These are phyloP conservation scores for Trichogramma pretiosum DNA, from an alignment of 1,140 invertebrate genomes.

Conservation along the genomic window DNA sequence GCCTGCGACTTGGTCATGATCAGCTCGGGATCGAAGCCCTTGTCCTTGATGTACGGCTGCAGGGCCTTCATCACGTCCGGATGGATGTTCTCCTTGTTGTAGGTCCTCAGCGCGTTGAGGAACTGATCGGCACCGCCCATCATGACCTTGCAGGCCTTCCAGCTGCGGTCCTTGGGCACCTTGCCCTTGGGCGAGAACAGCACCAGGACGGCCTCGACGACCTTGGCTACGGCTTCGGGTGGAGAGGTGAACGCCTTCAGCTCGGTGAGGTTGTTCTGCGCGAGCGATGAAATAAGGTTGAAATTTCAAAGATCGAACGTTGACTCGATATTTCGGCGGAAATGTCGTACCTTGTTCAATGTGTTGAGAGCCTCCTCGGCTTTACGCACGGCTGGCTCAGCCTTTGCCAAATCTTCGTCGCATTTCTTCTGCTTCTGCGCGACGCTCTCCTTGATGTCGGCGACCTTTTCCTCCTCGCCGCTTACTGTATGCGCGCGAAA, in stretches of 20 bases:
- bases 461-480: conserved; percentile 84
- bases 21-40: conserved; percentile 72
- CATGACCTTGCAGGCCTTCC: conserved; percentile 83
- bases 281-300: conserved; percentile 1
- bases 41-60: conserved; percentile 45
- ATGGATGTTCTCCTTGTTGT: conserved; percentile 91
- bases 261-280: conserved; percentile 80
- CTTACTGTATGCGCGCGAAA: conserved; percentile 41
- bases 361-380: conserved; percentile 88
- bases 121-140: conserved; percentile 83
- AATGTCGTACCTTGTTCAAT: conserved; percentile 82
- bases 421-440: conserved; percentile 76
- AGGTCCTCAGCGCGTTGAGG: conserved; percentile 74
- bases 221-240: conserved; percentile 73
- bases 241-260: conserved; percentile 86
- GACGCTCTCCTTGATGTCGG: conserved; percentile 80
- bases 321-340: too few relatives aligned
- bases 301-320: not conserved
- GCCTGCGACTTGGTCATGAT: conserved; percentile 80
- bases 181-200: conserved; percentile 77
- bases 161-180: conserved; percentile 84
- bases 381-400: conserved; percentile 80
- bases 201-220: conserved; percentile 79
- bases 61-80: conserved; percentile 72
- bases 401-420: conserved; percentile 80